Base-by-base conservation (phyloP, 2,797 vertebrate species). In the Arvicola amphibius region DNA sequence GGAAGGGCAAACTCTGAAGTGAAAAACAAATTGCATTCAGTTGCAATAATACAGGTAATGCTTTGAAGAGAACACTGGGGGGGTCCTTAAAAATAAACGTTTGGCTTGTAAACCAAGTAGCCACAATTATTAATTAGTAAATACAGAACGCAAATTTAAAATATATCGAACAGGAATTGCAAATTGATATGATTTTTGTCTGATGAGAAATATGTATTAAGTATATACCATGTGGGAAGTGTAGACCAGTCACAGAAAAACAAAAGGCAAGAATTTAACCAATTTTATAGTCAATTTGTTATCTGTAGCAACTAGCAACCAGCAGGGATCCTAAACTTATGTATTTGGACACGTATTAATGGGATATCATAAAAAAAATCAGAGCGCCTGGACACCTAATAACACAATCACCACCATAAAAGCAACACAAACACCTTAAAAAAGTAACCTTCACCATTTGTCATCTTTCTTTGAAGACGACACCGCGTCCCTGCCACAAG, bases 1-100 rank as follows among this genome's bases (percentile, higher is more conserved):
- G 19, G n/a, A 46, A 32, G 13, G 59, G 77, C 23, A 63, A 94
- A 94, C 73, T 51, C 29, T 94, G 56, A 91, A 87, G 56, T 32
- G 13, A 43, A 93, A 92, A 86, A 87, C 48, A 94, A 76, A 80
- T 27, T 81, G 67, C 67, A 43, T 95, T 89, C 76, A 65, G 81
- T 78, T 81, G n/a, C 56, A 92, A 4, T 61, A 63, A 71, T 86
- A 87, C 88, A 81, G 34, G 8, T 6, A 81, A 0, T 71, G 32
- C 81, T 86, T 78, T 87, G 32, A 46, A 34, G 5, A 88, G 46
- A 92, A 71, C 19, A 88, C 6, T 12, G 40, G 12, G 40, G 23
- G 25, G 13, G 59, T 48, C 13, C 56, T 74, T 83, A 29, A 97
- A 96, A 92, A 90, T 59, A 76, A 94, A 89, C 23, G 40, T 65